These are phyloP conservation scores for Cheilosia urbana DNA, from an alignment of 2,888 invertebrate genomes.

Conservation along the genomic window DNA sequence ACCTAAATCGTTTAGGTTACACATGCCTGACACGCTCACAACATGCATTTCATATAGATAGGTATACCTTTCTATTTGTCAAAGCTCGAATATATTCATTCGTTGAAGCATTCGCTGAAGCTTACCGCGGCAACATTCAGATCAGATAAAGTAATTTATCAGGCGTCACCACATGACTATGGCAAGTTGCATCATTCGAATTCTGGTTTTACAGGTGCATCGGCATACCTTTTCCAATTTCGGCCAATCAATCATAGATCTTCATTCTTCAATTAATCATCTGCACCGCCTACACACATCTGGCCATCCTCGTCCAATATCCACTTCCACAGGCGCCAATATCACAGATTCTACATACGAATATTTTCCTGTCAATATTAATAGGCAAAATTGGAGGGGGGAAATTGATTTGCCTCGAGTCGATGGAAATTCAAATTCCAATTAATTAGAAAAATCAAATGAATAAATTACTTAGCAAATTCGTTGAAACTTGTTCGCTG, in stretches of 20 bases:
- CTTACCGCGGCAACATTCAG: neutral
- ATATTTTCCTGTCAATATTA: constrained; percentile 48
- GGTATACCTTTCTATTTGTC: constrained; percentile 22
- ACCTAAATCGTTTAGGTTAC: constrained; percentile 39
- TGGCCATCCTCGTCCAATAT: constrained; percentile 35
- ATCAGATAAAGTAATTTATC: constrained; percentile 61
- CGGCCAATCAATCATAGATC: constrained; percentile 59
- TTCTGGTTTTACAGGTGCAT: constrained; percentile 59
- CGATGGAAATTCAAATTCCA: constrained; percentile 54
- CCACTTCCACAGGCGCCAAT: constrained; percentile 46
- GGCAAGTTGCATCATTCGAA: constrained; percentile 39
- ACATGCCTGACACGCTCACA: constrained; percentile 26
- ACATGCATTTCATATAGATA: neutral
- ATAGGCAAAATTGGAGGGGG: constrained; percentile 29
- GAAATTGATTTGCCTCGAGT: constrained; percentile 56
- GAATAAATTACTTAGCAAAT: constrained; percentile 40
- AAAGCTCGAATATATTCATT: neutral
- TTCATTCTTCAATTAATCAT: constrained; percentile 62
- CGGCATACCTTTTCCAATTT: constrained; percentile 27
- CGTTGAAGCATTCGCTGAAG: neutral
- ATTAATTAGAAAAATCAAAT: constrained; percentile 61
- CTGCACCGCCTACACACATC: constrained; percentile 51
- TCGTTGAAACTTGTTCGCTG: constrained; percentile 25
- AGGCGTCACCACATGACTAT: constrained; percentile 39
- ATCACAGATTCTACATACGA: constrained; percentile 19